Base-by-base conservation (phyloP, 2,888 invertebrate species). In the Limnephilus marmoratus region DNA sequence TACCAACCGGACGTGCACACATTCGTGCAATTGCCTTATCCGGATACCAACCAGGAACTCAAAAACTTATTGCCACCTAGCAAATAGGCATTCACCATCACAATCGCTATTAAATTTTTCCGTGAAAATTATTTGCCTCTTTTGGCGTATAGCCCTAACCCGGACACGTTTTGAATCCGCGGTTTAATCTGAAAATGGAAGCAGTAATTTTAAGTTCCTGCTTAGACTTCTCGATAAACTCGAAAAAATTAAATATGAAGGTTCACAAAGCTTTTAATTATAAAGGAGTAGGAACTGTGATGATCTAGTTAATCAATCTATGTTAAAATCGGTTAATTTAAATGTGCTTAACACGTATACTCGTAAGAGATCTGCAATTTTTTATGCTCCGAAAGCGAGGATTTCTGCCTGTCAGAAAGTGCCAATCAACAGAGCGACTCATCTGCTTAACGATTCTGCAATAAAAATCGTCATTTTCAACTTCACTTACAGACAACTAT, bases 1-100 rank as follows among this genome's bases (percentile, higher is more conserved):
- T 87, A 91, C 88, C 85, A 91, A 87, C 88, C 9, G n/a, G 45
- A 45, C n/a, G 29, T 80, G 24, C 80, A 68, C 37, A 29, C 88
- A 89, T 89, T n/a, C 88, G n/a, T 12, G 24, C 80, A 0, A 24
- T n/a, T 80, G 18, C 34, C 34, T 80, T 80, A 68, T 89, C 80
- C 37, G 80, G 24, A 86, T 45, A 29, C 13, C 49, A 45, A 29
- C 86, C 37, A n/a, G 29, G n/a, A 86, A 45, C n/a, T 86, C 85
- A 24, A n/a, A 29, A 45, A 85, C 29, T 15, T 41, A 15, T 37
- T 83, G 7, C 83, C 37, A 83, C 83, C 83, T 37, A 9, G 18
- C 18, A 83, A 83, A 83, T 34, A 37, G 83, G 34, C 37, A 34
- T 34, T 34, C 11, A 37, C 15, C 24, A 11, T 34, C 37, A 24